Percentiles rank a stretch among this genome's conserved stretches.
Evolutionary conservation across 2,797 vertebrate genomes (phyloP).

Genomic region (Podarcis siculus): DNA sequence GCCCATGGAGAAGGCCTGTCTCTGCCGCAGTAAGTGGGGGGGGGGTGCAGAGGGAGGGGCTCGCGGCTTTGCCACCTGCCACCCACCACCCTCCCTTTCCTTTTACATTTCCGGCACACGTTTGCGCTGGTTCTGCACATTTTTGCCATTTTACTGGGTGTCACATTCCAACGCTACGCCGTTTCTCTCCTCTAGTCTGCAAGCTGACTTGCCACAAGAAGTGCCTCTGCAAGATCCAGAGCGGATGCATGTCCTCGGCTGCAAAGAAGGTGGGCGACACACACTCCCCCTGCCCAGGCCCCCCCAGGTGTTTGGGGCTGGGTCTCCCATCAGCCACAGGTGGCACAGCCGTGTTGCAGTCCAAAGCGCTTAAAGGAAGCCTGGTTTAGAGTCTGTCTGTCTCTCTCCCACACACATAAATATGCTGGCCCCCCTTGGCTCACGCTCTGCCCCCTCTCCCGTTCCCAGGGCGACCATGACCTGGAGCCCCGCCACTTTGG

Average conservation of each 20-base stretch:
- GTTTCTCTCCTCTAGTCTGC: conserved; percentile 80
- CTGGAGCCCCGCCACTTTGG: conserved; percentile 86
- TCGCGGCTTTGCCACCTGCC: not conserved
- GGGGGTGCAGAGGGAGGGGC: not conserved
- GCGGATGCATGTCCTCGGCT: conserved; percentile 82
- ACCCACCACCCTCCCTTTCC: not conserved
- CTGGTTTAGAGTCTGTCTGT: not conserved
- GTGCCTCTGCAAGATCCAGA: conserved; percentile 89
- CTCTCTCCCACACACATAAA: not conserved
- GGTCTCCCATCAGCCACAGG: not conserved
- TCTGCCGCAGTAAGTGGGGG: conserved; percentile 93
- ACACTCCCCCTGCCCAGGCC: not conserved
- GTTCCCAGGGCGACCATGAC: conserved; percentile 85
- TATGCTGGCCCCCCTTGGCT: not conserved
- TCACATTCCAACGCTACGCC: not conserved
- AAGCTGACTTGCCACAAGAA: conserved; percentile 99
- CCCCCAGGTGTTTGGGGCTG: not conserved
- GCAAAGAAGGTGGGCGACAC: conserved; percentile 85
- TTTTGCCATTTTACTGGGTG: too few relatives aligned
- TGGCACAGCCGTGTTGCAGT: not conserved
- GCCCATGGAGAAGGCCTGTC: conserved; percentile 97
- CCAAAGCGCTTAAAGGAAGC: not conserved
- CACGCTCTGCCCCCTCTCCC: fast-evolving
- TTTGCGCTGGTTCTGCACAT: not conserved
- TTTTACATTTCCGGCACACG: too few relatives aligned